Evolutionary conservation across 2,113 vertebrate species (phyloP).

Genomic region (Petaurus breviceps): DNA sequence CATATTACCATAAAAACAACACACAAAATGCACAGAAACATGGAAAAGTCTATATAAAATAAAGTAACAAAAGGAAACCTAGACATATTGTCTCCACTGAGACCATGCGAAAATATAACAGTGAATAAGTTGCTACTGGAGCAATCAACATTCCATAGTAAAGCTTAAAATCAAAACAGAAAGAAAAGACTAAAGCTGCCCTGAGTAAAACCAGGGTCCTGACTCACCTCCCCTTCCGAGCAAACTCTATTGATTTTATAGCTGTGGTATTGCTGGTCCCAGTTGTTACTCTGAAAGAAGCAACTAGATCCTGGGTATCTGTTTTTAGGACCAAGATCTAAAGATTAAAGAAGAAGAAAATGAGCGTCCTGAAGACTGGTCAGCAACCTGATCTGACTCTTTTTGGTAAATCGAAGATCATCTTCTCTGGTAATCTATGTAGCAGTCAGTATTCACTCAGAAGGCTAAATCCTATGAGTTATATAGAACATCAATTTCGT

Average conservation of each 20-base stretch:
- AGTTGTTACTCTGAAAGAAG: slow-evolving; percentile 98
- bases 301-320: slow-evolving; percentile 96
- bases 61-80: neutral
- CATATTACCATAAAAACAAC: neutral
- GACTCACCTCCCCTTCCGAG: slow-evolving; percentile 96
- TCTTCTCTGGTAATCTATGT: neutral
- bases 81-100: neutral
- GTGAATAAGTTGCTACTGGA: neutral
- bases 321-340: slow-evolving; percentile 98
- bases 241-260: slow-evolving; percentile 99
- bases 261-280: slow-evolving; percentile 99
- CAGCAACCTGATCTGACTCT: slow-evolving; percentile 45
- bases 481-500: neutral
- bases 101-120: neutral
- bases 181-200: neutral
- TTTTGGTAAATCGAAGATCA: slow-evolving; percentile 44
- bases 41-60: neutral
- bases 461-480: neutral
- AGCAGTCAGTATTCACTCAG: neutral
- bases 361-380: slow-evolving; percentile 42
- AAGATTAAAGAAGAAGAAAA: slow-evolving; percentile 68
- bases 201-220: slow-evolving; percentile 39
- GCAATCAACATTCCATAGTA: neutral
- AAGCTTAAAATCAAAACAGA: neutral
- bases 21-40: neutral